Evolutionary conservation across 2,888 invertebrate genomes (phyloP).

Genomic region (Phyllotreta striolata): DNA sequence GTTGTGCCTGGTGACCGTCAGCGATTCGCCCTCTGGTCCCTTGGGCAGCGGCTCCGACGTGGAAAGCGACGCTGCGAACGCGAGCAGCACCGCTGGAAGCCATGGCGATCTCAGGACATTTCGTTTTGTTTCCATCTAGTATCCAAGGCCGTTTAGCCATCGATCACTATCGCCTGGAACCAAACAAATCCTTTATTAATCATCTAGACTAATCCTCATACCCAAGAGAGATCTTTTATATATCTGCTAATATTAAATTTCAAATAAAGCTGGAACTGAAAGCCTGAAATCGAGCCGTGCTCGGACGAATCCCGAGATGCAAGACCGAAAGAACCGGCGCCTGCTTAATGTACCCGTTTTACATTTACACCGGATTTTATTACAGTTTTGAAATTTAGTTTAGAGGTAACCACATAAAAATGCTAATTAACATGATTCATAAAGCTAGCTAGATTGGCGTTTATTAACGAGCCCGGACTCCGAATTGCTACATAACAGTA

Average conservation of each 20-base stretch:
- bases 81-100: constrained; percentile 43
- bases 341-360: too few relatives aligned
- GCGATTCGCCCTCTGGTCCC: constrained; percentile 15
- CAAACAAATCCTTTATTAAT: constrained; percentile 19
- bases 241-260: constrained; percentile 2
- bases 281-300: not conserved
- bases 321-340: too few relatives aligned
- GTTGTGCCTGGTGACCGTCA: constrained; percentile 65
- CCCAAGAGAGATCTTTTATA: too few relatives aligned
- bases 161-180: constrained; percentile 43
- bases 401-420: too few relatives aligned
- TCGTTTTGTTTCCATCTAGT: constrained; percentile 46
- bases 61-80: constrained; percentile 22
- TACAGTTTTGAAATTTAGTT: too few relatives aligned
- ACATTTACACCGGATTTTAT: too few relatives aligned
- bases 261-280: not conserved
- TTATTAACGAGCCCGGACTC: too few relatives aligned
- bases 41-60: constrained; percentile 10
- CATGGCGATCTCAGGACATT: constrained; percentile 43
- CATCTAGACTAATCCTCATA: too few relatives aligned
- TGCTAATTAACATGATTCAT: too few relatives aligned
- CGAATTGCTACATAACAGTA: too few relatives aligned
- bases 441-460: too few relatives aligned
- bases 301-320: not conserved
- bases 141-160: constrained; percentile 37